phyloP scores from a whole-genome alignment of 1,140 invertebrate genomes.

The Sweltsa coloradensis region DNA sequence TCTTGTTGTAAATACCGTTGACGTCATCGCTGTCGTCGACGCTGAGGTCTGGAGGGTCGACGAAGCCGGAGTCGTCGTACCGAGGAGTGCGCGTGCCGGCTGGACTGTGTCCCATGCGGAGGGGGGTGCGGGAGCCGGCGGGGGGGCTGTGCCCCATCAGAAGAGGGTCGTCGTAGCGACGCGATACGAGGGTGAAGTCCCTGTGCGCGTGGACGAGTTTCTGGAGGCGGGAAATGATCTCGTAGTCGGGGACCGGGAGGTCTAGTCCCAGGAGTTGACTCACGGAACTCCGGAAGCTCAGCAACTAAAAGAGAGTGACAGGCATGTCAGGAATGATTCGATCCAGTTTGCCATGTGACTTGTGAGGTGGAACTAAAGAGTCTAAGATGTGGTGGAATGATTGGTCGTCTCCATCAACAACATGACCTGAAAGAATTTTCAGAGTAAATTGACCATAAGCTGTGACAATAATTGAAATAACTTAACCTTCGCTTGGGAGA shows the following conservation, averaged over 20 bases:
- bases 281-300: conserved; percentile 54
- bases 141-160: conserved; percentile 11
- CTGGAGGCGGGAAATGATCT: conserved; percentile 58
- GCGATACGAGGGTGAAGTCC: conserved; percentile 59
- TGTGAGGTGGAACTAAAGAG: no score
- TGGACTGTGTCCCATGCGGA: conserved; percentile 1
- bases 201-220: conserved; percentile 64
- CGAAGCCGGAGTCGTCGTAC: conserved; percentile 20
- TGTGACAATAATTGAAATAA: no score
- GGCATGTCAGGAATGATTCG: no score
- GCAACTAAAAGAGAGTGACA: conserved; percentile 30
- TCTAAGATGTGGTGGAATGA: no score
- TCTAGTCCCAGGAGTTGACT: conserved; percentile 50
- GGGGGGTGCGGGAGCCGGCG: conserved; percentile 4
- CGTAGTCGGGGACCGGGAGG: conserved; percentile 57
- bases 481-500: no score
- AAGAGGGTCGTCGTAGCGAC: conserved; percentile 44
- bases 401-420: no score
- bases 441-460: no score
- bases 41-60: conserved; percentile 16
- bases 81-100: conserved; percentile 7
- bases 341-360: no score
- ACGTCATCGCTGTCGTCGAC: conserved; percentile 22
- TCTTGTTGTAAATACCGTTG: conserved; percentile 11
- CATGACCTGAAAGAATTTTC: no score